Conservation (phyloP, 2,888 invertebrate genomes). For the Lithophane socia region DNA sequence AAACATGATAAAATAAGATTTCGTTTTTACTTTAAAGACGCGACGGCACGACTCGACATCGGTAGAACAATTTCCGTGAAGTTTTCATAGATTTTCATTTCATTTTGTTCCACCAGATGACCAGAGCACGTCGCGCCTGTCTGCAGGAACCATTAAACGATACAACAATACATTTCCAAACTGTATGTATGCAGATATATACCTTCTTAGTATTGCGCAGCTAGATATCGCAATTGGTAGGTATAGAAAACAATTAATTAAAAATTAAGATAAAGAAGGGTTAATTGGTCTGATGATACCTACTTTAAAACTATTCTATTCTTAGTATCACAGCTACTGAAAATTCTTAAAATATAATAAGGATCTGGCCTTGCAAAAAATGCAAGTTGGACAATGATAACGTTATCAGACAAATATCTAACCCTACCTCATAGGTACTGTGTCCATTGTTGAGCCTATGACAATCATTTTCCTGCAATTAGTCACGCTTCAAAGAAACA, state of each 20-base stretch:
- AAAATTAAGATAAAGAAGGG: not conserved
- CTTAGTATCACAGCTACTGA: not conserved
- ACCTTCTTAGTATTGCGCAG: not conserved
- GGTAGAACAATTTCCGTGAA: too few species aligned
- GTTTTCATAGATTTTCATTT: too few species aligned
- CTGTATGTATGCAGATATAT: too few species aligned
- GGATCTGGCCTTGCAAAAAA: not conserved
- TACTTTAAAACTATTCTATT: not conserved
- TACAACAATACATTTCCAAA: not conserved
- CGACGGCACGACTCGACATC: too few species aligned
- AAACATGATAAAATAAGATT: not conserved
- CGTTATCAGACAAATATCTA: constrained; percentile 12
- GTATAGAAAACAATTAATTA: not conserved
- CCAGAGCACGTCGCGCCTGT: too few species aligned
- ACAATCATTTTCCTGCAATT: constrained; percentile 27
- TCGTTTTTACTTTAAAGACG: not conserved
- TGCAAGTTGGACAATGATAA: constrained; percentile 4
- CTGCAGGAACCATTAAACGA: too few species aligned
- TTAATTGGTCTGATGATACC: not conserved
- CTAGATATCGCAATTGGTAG: not conserved
- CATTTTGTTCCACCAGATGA: too few species aligned
- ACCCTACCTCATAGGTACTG: not conserved
- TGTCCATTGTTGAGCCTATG: constrained; percentile 24
- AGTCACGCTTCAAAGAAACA: constrained; percentile 38
- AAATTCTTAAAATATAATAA: not conserved